These are phyloP conservation scores for Halcyon malimbica DNA, from an alignment of 2,113 vertebrate genomes.

Conservation along the genomic window DNA sequence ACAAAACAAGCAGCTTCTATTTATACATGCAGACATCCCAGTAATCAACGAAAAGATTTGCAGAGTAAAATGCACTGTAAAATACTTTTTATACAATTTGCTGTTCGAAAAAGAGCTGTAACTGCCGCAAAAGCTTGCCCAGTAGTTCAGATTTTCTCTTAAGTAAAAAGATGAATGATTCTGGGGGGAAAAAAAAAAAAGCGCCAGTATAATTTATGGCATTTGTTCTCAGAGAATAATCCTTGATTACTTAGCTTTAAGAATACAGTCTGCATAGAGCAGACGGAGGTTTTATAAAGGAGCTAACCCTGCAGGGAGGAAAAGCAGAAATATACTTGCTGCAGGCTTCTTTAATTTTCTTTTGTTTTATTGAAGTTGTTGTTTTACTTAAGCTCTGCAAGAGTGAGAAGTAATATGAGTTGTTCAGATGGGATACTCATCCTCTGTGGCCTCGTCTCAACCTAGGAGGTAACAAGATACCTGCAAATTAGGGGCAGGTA, in stretches of 20 bases:
- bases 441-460: not conserved
- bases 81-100: not conserved
- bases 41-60: not conserved
- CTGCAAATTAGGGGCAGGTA: not conserved
- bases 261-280: not conserved
- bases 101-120: not conserved
- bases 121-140: not conserved
- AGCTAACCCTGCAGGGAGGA: not conserved
- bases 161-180: not conserved
- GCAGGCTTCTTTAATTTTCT: not conserved
- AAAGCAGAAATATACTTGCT: not conserved
- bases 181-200: too few relatives aligned
- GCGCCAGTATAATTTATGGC: not conserved
- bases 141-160: not conserved
- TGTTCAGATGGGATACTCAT: not conserved
- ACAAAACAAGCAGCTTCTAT: not conserved
- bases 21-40: not conserved
- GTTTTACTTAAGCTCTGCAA: not conserved
- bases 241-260: slow-evolving; percentile 7
- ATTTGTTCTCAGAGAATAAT: slow-evolving; percentile 23
- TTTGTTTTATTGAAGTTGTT: not conserved
- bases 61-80: not conserved
- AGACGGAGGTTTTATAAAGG: not conserved
- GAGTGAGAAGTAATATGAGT: not conserved
- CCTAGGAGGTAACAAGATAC: not conserved